Conservation (phyloP, 1,140 invertebrate genomes). For the Zaprionus tsacasi region DNA sequence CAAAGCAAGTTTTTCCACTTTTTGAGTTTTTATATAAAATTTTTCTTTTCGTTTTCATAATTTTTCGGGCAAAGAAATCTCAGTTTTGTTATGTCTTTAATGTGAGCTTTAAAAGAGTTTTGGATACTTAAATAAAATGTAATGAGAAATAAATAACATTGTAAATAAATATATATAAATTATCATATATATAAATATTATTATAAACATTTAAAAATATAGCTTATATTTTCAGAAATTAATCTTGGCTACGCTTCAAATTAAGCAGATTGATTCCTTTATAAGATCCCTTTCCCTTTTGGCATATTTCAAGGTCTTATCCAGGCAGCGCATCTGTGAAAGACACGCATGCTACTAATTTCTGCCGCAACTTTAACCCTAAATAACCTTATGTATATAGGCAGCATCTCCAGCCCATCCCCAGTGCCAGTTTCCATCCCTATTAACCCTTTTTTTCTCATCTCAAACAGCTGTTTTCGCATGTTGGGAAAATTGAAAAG, state of each 20-base stretch:
- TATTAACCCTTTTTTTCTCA: conserved; percentile 50
- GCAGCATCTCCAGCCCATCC: not conserved
- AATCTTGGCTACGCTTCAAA: not conserved
- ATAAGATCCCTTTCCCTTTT: not conserved
- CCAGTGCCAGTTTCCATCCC: conserved; percentile 42
- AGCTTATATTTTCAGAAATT: not conserved
- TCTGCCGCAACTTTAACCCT: conserved; percentile 20
- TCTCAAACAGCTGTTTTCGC: conserved; percentile 59
- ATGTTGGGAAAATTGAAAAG: conserved; percentile 27
- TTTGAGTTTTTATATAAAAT: conserved; percentile 59
- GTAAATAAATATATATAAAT: too few relatives aligned
- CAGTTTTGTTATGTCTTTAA: not conserved
- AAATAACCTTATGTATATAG: not conserved
- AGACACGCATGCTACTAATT: conserved; percentile 34
- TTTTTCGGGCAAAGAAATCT: not conserved
- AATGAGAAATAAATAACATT: too few relatives aligned
- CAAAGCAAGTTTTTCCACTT: conserved; percentile 65
- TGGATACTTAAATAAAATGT: too few relatives aligned
- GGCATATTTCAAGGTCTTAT: conserved; percentile 2
- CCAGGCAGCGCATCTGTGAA: not conserved
- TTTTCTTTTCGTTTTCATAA: conserved; percentile 29
- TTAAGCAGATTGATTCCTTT: not conserved
- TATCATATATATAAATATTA: not conserved
- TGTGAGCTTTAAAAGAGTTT: too few relatives aligned
- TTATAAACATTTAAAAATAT: not conserved